Conservation (phyloP, 2,113 vertebrate species). For the Paramisgurnus dabryanus region DNA sequence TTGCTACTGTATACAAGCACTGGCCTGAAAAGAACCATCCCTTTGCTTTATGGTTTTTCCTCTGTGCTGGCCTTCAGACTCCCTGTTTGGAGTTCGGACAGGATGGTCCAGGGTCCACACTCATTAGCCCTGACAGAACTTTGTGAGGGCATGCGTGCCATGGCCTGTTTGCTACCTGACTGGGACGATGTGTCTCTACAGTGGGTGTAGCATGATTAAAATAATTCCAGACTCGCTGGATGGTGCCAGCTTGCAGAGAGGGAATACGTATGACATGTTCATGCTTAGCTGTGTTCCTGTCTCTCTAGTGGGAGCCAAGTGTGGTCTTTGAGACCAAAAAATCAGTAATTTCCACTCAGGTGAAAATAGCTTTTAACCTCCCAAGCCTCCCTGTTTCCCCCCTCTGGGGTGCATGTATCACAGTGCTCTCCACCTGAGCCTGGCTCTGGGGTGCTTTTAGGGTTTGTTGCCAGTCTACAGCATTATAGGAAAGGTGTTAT, state of each 20-base stretch:
- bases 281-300: conserved; percentile 68
- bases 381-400: conserved; percentile 25
- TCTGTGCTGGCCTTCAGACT: conserved; percentile 36
- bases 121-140: conserved; percentile 24
- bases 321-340: conserved; percentile 43
- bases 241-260: conserved; percentile 47
- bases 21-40: conserved; percentile 50
- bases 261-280: conserved; percentile 56
- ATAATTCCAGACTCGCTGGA: conserved; percentile 39
- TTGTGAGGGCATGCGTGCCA: conserved; percentile 26
- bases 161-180: conserved; percentile 34
- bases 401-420: conserved; percentile 36
- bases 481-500: conserved; percentile 13
- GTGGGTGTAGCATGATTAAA: neutral
- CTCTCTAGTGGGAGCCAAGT: conserved; percentile 54
- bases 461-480: conserved; percentile 24
- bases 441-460: conserved; percentile 38
- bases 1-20: conserved; percentile 42
- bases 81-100: conserved; percentile 48
- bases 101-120: conserved; percentile 41
- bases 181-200: conserved; percentile 3
- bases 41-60: conserved; percentile 58
- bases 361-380: conserved; percentile 55
- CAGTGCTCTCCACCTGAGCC: conserved; percentile 70
- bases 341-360: conserved; percentile 55